Percentiles rank a stretch among this genome's conserved stretches.
phyloP scores from a whole-genome alignment of 2,797 vertebrate genomes.

The Acridotheres tristis region DNA sequence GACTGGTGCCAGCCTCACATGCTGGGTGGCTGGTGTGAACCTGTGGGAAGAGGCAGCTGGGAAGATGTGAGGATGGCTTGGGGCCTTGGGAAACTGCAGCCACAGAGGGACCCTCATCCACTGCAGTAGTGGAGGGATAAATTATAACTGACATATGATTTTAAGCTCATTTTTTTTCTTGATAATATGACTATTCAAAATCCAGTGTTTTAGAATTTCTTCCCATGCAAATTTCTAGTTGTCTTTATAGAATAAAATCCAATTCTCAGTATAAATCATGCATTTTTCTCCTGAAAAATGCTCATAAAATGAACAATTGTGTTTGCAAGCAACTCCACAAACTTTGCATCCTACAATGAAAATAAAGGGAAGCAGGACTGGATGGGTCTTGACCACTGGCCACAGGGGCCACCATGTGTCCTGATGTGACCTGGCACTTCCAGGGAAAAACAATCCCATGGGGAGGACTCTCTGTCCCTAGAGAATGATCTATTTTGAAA shows the following conservation, averaged over 20 bases:
- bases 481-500: background rate
- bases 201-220: background rate
- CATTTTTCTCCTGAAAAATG: background rate
- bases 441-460: rapidly evolving
- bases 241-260: background rate
- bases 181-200: background rate
- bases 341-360: background rate
- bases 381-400: background rate
- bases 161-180: background rate
- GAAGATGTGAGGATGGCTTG: rapidly evolving
- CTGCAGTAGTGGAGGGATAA: background rate
- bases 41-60: background rate
- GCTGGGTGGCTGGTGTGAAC: rapidly evolving
- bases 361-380: background rate
- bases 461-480: background rate
- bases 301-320: rapidly evolving
- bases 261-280: rapidly evolving
- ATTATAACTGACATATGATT: background rate
- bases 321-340: background rate
- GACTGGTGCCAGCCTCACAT: rapidly evolving
- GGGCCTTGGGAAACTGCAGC: background rate
- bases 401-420: rapidly evolving
- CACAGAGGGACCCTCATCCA: background rate
- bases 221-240: background rate
- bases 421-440: background rate